A percentile compares a stretch with the other conserved stretches of the same genome.
phyloP scores from a whole-genome alignment of 2,888 invertebrate genomes.

The Enoplolaimus lenunculus region DNA sequence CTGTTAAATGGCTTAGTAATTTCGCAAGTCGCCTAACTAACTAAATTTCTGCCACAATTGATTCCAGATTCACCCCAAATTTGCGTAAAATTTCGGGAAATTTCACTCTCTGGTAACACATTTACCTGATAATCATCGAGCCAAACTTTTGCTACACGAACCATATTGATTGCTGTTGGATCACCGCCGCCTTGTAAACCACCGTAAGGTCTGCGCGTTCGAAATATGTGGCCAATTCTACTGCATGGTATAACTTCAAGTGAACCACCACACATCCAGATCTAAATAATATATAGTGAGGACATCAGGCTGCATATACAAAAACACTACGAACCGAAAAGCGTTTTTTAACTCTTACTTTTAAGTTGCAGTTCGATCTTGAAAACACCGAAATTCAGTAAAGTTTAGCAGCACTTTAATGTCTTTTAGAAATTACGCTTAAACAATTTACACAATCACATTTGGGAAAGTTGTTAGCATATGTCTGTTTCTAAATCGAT shows the following conservation, averaged over 20 bases:
- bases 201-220: constrained; percentile 80
- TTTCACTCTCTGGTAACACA: no score
- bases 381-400: neutral
- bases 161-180: constrained; percentile 74
- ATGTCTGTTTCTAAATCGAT: no score
- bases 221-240: constrained; percentile 85
- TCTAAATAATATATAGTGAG: constrained; percentile 52
- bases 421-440: no score
- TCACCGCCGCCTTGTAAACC: constrained; percentile 60
- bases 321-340: neutral
- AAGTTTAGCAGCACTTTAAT: no score
- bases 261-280: constrained; percentile 91
- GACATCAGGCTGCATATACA: neutral
- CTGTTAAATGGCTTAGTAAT: no score
- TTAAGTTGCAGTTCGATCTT: neutral
- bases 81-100: no score
- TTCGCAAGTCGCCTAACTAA: no score
- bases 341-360: neutral
- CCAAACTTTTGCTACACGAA: constrained; percentile 87
- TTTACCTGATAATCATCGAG: constrained; percentile 85
- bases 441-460: no score
- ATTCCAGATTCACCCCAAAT: no score
- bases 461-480: no score
- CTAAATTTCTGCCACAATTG: no score
- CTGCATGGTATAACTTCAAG: constrained; percentile 85